Evolutionary conservation across 2,888 invertebrate species (phyloP).

Genomic region (Belgica antarctica): DNA sequence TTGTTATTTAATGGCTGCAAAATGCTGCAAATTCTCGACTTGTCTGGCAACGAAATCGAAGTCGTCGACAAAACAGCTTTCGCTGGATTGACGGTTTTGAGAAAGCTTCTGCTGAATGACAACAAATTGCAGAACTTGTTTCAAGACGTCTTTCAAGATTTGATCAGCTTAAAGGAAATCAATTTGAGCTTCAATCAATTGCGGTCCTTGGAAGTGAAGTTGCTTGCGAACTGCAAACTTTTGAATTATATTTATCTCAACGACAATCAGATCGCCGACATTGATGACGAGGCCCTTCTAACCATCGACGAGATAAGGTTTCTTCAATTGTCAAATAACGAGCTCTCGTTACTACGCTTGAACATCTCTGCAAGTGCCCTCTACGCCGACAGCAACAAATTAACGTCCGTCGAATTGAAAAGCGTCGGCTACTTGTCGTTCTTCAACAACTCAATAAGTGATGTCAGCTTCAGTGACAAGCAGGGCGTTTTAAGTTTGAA

Average conservation of each 20-base stretch:
- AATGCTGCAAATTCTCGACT: neutral
- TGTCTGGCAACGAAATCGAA: conserved; percentile 33
- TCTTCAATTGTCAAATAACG: conserved; percentile 24
- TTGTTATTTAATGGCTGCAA: neutral
- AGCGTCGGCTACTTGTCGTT: conserved; percentile 32
- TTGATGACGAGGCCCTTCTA: neutral
- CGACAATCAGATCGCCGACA: conserved; percentile 19
- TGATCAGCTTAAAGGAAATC: conserved; percentile 32
- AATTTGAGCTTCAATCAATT: conserved; percentile 39
- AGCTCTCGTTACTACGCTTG: neutral
- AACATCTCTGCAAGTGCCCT: conserved; percentile 31
- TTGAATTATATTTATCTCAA: conserved; percentile 30
- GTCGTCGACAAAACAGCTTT: conserved; percentile 17
- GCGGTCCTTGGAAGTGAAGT: neutral
- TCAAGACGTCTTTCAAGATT: conserved; percentile 33
- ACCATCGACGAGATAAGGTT: neutral
- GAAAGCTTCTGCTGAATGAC: conserved; percentile 14
- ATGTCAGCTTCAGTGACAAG: neutral
- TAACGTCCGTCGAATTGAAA: neutral
- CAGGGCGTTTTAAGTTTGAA: conserved; percentile 1
- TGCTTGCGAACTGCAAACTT: neutral
- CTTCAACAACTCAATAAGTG: conserved; percentile 14
- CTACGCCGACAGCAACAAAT: conserved; percentile 18
- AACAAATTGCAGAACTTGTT: neutral
- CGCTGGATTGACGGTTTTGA: neutral